Conservation (phyloP, 2,113 vertebrate genomes). For the Marmota monax region DNA sequence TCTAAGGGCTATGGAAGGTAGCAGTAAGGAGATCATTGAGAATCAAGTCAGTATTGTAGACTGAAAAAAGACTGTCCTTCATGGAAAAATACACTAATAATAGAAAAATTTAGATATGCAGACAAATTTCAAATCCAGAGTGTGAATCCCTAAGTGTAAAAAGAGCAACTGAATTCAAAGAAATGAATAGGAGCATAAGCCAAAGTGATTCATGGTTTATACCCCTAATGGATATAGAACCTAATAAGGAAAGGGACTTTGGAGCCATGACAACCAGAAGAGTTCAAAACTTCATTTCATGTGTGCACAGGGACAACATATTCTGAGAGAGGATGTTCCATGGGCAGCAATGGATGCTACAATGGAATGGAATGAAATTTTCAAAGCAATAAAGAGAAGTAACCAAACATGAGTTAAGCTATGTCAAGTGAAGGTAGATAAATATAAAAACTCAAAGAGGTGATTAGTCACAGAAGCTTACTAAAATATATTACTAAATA, state of each 20-base stretch:
- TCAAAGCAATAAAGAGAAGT: neutral
- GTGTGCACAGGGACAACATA: neutral
- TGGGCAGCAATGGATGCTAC: neutral
- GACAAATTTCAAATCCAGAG: slow-evolving; percentile 33
- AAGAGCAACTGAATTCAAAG: slow-evolving; percentile 1
- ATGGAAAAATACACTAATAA: neutral
- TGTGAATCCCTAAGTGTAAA: neutral
- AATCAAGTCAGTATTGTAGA: neutral
- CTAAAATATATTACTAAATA: neutral
- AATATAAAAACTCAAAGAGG: neutral
- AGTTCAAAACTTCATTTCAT: neutral
- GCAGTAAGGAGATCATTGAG: neutral
- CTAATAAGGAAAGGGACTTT: neutral
- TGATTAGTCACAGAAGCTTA: neutral
- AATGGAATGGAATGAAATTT: neutral
- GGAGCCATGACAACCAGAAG: neutral
- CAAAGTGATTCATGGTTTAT: neutral
- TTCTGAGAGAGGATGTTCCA: neutral
- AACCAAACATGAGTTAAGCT: neutral
- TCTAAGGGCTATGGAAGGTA: neutral
- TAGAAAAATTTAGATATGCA: neutral
- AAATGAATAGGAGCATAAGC: neutral
- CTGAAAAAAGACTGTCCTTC: neutral
- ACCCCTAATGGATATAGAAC: neutral
- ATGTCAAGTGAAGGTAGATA: slow-evolving; percentile 21